These are phyloP conservation scores for Aplysina aerophoba DNA, from an alignment of 37 sponge, comb jelly and placozoan genomes.

Conservation along the genomic window DNA sequence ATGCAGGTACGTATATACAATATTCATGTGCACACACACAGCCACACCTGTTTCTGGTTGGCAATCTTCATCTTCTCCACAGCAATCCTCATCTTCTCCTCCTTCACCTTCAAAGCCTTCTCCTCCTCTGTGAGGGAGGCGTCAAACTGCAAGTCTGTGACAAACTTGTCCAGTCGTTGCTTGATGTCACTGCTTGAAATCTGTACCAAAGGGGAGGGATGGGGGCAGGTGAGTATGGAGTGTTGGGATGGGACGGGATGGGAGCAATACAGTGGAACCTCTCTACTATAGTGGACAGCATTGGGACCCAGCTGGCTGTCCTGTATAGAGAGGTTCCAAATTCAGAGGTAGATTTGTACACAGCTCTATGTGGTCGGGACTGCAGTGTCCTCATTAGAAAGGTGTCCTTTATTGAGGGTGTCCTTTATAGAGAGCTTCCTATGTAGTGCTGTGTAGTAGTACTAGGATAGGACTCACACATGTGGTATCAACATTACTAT, in stretches of 20 bases:
- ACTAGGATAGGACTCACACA: too few species aligned
- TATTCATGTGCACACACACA: not conserved
- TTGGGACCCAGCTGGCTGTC: too few species aligned
- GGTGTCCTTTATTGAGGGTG: too few species aligned
- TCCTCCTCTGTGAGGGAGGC: slow-evolving; percentile 56
- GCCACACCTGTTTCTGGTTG: slow-evolving; percentile 67
- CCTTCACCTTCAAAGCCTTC: slow-evolving; percentile 66
- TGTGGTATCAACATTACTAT: too few species aligned
- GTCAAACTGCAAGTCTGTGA: slow-evolving; percentile 44
- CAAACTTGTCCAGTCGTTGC: slow-evolving; percentile 46
- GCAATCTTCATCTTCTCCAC: slow-evolving; percentile 87
- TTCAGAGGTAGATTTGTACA: too few species aligned
- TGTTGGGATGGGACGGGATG: slow-evolving; percentile 19
- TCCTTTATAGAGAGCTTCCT: too few species aligned
- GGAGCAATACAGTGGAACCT: too few species aligned
- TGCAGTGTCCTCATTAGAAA: too few species aligned
- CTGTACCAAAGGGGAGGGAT: not conserved
- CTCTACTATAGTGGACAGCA: too few species aligned
- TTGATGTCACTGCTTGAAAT: slow-evolving; percentile 42
- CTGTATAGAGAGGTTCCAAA: too few species aligned
- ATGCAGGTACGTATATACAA: not conserved
- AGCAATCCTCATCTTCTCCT: slow-evolving; percentile 83
- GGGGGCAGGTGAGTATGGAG: not conserved
- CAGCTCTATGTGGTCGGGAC: too few species aligned
- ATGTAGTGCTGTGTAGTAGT: too few species aligned